Evolutionary conservation across 2,888 invertebrate genomes (phyloP).

Genomic region (Eumerus sabulonum): DNA sequence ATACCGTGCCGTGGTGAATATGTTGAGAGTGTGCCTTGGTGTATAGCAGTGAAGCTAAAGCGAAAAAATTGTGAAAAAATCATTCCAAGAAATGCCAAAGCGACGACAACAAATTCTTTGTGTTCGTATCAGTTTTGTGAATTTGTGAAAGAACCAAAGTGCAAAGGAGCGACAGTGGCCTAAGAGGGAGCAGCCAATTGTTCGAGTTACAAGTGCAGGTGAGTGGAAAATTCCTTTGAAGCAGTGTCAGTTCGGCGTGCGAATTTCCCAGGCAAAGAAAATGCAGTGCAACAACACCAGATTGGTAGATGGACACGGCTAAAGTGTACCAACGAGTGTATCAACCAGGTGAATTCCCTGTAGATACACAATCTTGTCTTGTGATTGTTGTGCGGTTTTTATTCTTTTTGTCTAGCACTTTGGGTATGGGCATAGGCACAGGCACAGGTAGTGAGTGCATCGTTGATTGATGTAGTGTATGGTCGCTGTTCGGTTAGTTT

Average conservation of each 20-base stretch:
- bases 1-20: conserved; percentile 53
- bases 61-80: conserved; percentile 20
- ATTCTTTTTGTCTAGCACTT: no score
- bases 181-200: no score
- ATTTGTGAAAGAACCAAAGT: conserved; percentile 1
- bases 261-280: conserved; percentile 4
- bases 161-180: no score
- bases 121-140: conserved; percentile 1
- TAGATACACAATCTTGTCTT: no score
- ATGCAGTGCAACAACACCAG: conserved; percentile 6
- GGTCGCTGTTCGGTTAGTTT: conserved; percentile 21
- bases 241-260: not conserved
- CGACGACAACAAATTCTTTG: conserved; percentile 4
- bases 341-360: no score
- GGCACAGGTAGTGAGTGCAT: no score
- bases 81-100: conserved; percentile 2
- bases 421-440: no score
- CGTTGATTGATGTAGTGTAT: conserved; percentile 25
- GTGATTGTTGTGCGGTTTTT: no score
- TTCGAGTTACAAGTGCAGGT: conserved; percentile 32
- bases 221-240: conserved; percentile 36
- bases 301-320: no score
- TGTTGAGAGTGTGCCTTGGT: conserved; percentile 40
- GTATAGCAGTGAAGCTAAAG: conserved; percentile 7
- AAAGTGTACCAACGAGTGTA: no score